Evolutionary conservation across 2,888 invertebrate genomes (phyloP).

Genomic region (Nymphalis c-album): DNA sequence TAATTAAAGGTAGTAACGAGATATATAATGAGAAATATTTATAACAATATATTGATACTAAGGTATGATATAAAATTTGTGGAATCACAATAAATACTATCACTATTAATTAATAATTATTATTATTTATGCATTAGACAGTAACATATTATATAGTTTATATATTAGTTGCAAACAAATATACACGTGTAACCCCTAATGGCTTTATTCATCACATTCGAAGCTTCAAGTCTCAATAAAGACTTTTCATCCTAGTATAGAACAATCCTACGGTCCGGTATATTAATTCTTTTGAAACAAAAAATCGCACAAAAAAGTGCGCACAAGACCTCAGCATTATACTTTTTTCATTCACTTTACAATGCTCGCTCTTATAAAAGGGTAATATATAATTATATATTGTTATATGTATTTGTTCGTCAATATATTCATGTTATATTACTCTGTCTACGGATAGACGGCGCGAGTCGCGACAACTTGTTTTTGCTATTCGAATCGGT

Average conservation of each 20-base stretch:
- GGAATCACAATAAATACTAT: no score
- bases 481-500: conserved; percentile 4
- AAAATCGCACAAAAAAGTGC: conserved; percentile 9
- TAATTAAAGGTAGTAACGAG: no score
- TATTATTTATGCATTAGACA: no score
- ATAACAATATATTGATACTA: no score
- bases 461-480: conserved; percentile 2
- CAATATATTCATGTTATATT: conserved; percentile 12
- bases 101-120: no score
- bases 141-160: no score
- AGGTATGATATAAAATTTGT: no score
- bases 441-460: conserved; percentile 26
- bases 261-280: conserved; percentile 4
- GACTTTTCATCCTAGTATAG: conserved; percentile 3
- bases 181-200: conserved; percentile 1
- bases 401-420: conserved; percentile 23
- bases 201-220: not conserved
- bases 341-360: conserved; percentile 24
- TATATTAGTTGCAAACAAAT: not conserved
- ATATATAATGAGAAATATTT: no score
- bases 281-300: conserved; percentile 12
- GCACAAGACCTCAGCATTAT: conserved; percentile 14
- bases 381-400: conserved; percentile 28
- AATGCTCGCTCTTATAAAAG: conserved; percentile 18
- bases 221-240: not conserved